Conservation (phyloP, 2,113 vertebrate genomes). For the Chitala chitala region DNA sequence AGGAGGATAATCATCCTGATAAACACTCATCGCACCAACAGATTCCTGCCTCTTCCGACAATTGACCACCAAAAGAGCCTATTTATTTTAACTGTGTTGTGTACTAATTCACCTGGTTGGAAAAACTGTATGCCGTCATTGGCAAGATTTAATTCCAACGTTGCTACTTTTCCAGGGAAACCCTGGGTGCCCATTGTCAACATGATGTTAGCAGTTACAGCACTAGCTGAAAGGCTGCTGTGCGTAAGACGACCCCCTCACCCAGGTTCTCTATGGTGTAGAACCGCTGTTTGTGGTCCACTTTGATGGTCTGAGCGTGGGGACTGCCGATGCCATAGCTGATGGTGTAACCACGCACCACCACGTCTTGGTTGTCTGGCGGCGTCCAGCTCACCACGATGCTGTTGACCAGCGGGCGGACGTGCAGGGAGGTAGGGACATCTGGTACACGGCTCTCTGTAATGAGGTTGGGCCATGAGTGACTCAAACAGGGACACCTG, state of each 20-base stretch:
- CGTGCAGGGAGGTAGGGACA: conserved; percentile 92
- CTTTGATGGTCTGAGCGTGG: conserved; percentile 90
- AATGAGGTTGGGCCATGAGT: neutral
- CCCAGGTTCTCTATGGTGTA: conserved; percentile 94
- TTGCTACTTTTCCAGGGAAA: too few species aligned
- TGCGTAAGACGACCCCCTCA: too few species aligned
- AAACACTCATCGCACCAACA: too few species aligned
- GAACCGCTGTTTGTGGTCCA: conserved; percentile 97
- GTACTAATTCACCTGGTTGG: too few species aligned
- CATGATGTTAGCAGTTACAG: too few species aligned
- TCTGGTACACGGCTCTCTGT: conserved; percentile 88
- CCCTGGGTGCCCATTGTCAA: too few species aligned
- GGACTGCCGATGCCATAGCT: conserved; percentile 92
- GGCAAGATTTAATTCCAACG: neutral
- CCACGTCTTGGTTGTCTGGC: conserved; percentile 91
- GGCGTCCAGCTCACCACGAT: conserved; percentile 99
- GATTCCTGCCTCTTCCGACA: too few species aligned
- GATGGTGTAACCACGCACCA: conserved; percentile 90
- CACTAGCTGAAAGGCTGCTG: too few species aligned
- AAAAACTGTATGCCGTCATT: neutral
- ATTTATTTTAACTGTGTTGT: too few species aligned
- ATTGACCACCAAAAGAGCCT: too few species aligned
- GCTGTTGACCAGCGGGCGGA: conserved; percentile 86
- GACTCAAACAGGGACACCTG: neutral
- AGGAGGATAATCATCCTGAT: conserved; percentile 34